Percentiles rank a stretch among this genome's conserved stretches.
Evolutionary conservation across 2,113 vertebrate genomes (phyloP).

Genomic region (rabbit (Oryctolagus cuniculus)): mOryCun1.1 NC_091444.1:55822001-55822500

Average conservation of each 20-base stretch:
- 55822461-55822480: neutral
- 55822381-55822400: too few relatives aligned
- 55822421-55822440: too few relatives aligned
- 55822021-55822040: neutral
- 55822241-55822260: neutral
- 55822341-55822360: too few relatives aligned
- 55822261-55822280: neutral
- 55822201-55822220: neutral
- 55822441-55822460: neutral
- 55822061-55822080: too few relatives aligned
- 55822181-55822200: too few relatives aligned
- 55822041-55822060: neutral
- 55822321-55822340: neutral
- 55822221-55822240: neutral
- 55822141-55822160: neutral
- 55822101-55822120: neutral
- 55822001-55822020: neutral
- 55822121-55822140: neutral
- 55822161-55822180: neutral
- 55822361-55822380: too few relatives aligned
- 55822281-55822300: neutral
- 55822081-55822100: too few relatives aligned
- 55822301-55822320: neutral
- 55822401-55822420: too few relatives aligned
- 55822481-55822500: neutral